phyloP scores from a whole-genome alignment of 2,888 invertebrate genomes.

The Corbicula japonica region DNA sequence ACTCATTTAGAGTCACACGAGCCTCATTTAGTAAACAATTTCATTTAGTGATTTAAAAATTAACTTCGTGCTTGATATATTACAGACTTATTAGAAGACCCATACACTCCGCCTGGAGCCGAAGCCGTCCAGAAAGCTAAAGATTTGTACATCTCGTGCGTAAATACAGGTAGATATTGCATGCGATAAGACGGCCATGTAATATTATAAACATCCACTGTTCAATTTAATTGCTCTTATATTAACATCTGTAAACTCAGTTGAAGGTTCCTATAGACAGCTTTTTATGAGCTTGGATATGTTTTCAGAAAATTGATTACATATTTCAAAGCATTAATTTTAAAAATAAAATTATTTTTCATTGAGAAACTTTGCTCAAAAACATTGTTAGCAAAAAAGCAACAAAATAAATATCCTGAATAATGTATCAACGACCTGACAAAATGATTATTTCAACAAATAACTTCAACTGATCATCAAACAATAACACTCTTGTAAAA shows the following conservation, averaged over 20 bases:
- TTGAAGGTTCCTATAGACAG: not conserved
- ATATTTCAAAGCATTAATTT: not conserved
- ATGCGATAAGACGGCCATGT: not conserved
- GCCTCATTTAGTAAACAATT: too few relatives aligned
- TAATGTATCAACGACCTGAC: too few relatives aligned
- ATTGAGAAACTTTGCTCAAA: too few relatives aligned
- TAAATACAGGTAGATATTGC: constrained; percentile 92
- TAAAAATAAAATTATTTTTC: not conserved
- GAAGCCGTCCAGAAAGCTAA: constrained; percentile 90
- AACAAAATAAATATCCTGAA: too few relatives aligned
- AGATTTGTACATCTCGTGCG: constrained; percentile 94
- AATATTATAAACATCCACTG: too few relatives aligned
- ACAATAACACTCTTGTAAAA: not conserved
- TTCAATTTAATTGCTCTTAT: too few relatives aligned
- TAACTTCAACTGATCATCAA: not conserved
- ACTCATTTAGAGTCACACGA: too few relatives aligned
- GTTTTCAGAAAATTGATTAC: not conserved
- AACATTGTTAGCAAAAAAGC: too few relatives aligned
- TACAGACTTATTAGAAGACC: constrained; percentile 78
- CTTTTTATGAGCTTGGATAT: not conserved
- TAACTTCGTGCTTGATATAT: too few relatives aligned
- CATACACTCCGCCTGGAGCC: constrained; percentile 57
- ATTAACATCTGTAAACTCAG: not conserved
- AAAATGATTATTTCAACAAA: not conserved
- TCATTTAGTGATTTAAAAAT: too few relatives aligned